Percentiles rank a stretch among this genome's conserved stretches.
Conservation (phyloP, 2,888 invertebrate genomes). For the Hedya salicella region DNA sequence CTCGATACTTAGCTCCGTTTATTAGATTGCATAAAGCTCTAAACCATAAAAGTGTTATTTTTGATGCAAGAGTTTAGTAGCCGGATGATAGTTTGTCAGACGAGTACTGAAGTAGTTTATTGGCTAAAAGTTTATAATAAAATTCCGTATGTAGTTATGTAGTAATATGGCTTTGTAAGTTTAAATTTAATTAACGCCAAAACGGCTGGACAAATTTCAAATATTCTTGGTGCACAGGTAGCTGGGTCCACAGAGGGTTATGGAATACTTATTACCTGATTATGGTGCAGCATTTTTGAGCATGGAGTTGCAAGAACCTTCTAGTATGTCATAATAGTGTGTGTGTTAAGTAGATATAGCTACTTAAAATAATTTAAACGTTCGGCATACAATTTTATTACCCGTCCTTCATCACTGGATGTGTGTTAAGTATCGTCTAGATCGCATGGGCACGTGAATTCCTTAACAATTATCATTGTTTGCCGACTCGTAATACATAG, state of each 20-base stretch:
- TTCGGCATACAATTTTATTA: not conserved
- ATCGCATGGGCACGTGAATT: conserved; percentile 26
- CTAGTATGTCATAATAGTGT: too few relatives aligned
- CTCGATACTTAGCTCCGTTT: conserved; percentile 12
- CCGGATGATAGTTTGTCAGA: not conserved
- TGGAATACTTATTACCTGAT: too few relatives aligned
- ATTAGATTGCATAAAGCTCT: conserved; percentile 30
- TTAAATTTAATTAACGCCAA: too few relatives aligned
- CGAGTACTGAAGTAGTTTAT: too few relatives aligned
- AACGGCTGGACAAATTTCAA: too few relatives aligned
- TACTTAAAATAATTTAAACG: not conserved
- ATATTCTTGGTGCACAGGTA: too few relatives aligned
- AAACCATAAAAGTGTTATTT: conserved; percentile 16
- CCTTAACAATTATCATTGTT: conserved; percentile 34
- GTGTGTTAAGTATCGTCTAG: conserved; percentile 20
- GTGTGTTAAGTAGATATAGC: not conserved
- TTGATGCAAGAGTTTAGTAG: conserved; percentile 5
- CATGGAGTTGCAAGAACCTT: too few relatives aligned
- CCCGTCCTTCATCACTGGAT: conserved; percentile 21
- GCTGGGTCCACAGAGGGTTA: too few relatives aligned
- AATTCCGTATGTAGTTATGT: too few relatives aligned
- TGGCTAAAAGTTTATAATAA: too few relatives aligned
- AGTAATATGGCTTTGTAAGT: too few relatives aligned
- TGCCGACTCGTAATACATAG: not conserved
- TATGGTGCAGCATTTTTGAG: too few relatives aligned